These are phyloP conservation scores for Gadus chalcogrammus DNA, from an alignment of 2,113 vertebrate genomes.

Conservation along the genomic window DNA sequence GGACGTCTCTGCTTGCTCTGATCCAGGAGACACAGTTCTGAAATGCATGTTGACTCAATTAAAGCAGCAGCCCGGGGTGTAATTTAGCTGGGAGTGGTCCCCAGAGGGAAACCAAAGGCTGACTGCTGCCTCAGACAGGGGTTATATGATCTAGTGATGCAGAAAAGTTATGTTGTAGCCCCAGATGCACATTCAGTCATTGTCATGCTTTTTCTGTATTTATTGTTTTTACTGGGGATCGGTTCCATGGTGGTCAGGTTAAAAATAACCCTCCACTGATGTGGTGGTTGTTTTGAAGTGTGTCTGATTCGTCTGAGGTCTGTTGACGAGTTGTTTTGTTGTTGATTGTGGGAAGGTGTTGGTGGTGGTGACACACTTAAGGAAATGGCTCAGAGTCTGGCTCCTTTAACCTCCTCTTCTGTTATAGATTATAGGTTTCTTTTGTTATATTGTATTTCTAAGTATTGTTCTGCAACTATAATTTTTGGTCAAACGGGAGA, in stretches of 20 bases:
- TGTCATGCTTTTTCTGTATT: slow-evolving; percentile 8
- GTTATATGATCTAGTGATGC: slow-evolving; percentile 23
- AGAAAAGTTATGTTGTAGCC: slow-evolving; percentile 41
- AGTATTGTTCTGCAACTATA: too few species aligned
- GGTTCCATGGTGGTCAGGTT: slow-evolving; percentile 24
- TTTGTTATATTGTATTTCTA: slow-evolving; percentile 21
- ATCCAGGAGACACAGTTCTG: slow-evolving; percentile 27
- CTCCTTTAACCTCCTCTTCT: slow-evolving; percentile 11
- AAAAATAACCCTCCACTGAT: slow-evolving; percentile 54
- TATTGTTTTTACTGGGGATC: slow-evolving; percentile 21
- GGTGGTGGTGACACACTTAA: slow-evolving; percentile 53
- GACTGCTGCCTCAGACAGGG: slow-evolving; percentile 10
- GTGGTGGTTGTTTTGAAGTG: slow-evolving; percentile 40
- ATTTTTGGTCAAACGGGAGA: slow-evolving; percentile 15
- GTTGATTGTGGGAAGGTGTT: slow-evolving; percentile 21
- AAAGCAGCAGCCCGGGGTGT: slow-evolving; percentile 51
- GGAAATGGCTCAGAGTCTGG: slow-evolving; percentile 12
- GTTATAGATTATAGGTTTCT: neutral
- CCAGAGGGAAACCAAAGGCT: slow-evolving; percentile 33
- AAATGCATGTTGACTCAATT: slow-evolving; percentile 54
- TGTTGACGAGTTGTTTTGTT: neutral
- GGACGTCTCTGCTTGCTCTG: slow-evolving; percentile 28
- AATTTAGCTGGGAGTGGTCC: slow-evolving; percentile 57
- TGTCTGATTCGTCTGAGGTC: slow-evolving; percentile 34
- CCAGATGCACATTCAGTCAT: slow-evolving; percentile 25